Conservation (phyloP, 1,140 invertebrate genomes). For the Bombus polaris region DNA sequence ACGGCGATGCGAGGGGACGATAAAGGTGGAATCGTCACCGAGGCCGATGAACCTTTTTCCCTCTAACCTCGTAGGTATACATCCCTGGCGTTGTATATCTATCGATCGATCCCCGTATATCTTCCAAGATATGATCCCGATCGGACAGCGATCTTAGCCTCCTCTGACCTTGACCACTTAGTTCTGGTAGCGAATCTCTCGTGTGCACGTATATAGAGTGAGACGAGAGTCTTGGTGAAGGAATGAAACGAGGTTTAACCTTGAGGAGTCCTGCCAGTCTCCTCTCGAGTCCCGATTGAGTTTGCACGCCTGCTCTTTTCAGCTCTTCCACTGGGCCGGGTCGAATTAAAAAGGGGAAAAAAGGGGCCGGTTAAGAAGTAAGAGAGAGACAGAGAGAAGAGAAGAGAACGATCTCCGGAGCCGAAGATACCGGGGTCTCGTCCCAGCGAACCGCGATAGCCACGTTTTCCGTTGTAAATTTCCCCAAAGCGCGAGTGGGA, state of each 20-base stretch:
- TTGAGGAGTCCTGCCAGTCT: slow-evolving; percentile 61
- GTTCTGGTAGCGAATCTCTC: slow-evolving; percentile 41
- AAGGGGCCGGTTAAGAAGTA: neutral
- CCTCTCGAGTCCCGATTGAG: slow-evolving; percentile 53
- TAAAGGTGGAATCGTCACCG: slow-evolving; percentile 32
- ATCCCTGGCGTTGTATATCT: slow-evolving; percentile 30
- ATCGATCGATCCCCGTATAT: slow-evolving; percentile 51
- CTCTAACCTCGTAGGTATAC: slow-evolving; percentile 42
- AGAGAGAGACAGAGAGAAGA: neutral
- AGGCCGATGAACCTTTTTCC: slow-evolving; percentile 55
- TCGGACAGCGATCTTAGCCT: slow-evolving; percentile 47
- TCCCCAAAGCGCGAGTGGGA: slow-evolving; percentile 78
- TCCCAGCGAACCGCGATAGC: slow-evolving; percentile 58
- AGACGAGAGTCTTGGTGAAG: neutral
- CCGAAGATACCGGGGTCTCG: slow-evolving; percentile 48
- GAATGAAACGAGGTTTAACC: slow-evolving; percentile 58
- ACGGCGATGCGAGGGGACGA: neutral
- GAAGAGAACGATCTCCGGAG: slow-evolving; percentile 31
- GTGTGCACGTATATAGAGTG: neutral
- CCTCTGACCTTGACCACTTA: slow-evolving; percentile 59
- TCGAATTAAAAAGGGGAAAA: slow-evolving; percentile 61
- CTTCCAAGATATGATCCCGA: slow-evolving; percentile 51
- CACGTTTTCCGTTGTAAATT: slow-evolving; percentile 76
- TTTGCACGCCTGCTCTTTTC: slow-evolving; percentile 59
- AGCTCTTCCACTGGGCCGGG: slow-evolving; percentile 50